Evolutionary conservation across 1,140 invertebrate genomes (phyloP), one percentile per base, ranked within the genome.

Genomic region (Drosophila malerkotliana): DNA sequence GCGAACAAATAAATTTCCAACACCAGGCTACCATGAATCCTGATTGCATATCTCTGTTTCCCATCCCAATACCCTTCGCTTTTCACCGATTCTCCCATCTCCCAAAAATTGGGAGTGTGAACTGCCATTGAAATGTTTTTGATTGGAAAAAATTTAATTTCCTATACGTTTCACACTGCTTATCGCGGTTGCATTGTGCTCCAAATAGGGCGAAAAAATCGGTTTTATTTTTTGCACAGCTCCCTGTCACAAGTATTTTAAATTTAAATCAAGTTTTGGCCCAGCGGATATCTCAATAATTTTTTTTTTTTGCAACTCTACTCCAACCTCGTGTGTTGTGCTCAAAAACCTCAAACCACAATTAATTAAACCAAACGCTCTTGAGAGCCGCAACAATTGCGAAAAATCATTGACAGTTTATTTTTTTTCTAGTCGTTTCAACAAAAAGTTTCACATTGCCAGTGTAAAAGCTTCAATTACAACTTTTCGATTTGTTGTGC

Each of bases 121-220:
- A 83, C 76, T 73, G 72, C 79, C 62, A 83, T 90, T 90, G 81
- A 90, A 90, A 90, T 87, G 82, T 83, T 90, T 79, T 90, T 90
- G 87, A 90, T 90, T 90, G 87, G 87, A 90, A 90, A 90, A 90
- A 90, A 90, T 90, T 73, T 90, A 90, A 90, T 90, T 90, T 90
- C 87, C 87, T 90, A 90, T 90, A 90, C 87, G 87, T 73, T 82
- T 80, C 81, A 66, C 77, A 66, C 72, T 76, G 78, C 83, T 87
- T 87, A 87, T 87, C 82, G 79, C 51, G 45, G 26, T 34, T 39
- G 78, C 64, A 87, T 87, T 87, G 82, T 87, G 75, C 74, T 69
- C 51, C 52, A 57, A 48, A 68, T 49, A 56, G 32, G 26, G 34
- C 7, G 44, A 54, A 45, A 63, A 52, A 83, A 79, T 82, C 60